Evolutionary conservation across 1,140 invertebrate species (phyloP), one percentile per base, ranked within the genome.

Genomic region (Coenobita brevimanus): DNA sequence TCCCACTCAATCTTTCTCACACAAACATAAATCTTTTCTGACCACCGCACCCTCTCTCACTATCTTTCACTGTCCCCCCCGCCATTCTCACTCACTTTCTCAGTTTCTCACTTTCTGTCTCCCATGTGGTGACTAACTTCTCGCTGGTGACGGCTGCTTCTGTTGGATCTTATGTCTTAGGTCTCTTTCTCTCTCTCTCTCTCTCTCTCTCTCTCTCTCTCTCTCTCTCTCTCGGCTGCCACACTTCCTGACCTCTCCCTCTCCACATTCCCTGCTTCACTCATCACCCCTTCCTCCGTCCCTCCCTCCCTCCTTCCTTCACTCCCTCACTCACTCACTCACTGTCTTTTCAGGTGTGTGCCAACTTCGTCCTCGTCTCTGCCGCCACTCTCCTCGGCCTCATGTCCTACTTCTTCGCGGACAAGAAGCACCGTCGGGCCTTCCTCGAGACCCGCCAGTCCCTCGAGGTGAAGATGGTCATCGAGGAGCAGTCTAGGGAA

Each of bases 401-500:
- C 4, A 94, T 96, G 21, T 96, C 95, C 33, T 98, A 96, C 92
- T 95, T 96, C 50, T 94, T 98, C 91, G 95, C 95, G 80, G 97
- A 98, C 92, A 95, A 95, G 80, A 96, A 97, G 92, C 97, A 98
- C 91, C 94, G 97, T 50, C 94, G 95, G 67, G 97, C 97, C 30
- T 98, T 98, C 92, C 93, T 97, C 50, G 97, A 98, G 93, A 98
- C 97, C 0, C 96, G 97, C 91, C 95, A 97, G 92, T 98, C 97
- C 91, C 94, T 98, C 69, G 96, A 97, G 92, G 96, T 98, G 86
- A 98, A 98, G 93, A 94, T 97, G 83, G 95, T 97, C 36, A 97
- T 98, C 82, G 97, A 98, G 93, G 96, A 98, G 92, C 97, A 98
- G 92, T 97, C 96, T 79, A 96, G 96, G 54, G 97, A 98, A 93